Conservation (phyloP, 2,113 vertebrate species). For the Leuciscus idus region DNA sequence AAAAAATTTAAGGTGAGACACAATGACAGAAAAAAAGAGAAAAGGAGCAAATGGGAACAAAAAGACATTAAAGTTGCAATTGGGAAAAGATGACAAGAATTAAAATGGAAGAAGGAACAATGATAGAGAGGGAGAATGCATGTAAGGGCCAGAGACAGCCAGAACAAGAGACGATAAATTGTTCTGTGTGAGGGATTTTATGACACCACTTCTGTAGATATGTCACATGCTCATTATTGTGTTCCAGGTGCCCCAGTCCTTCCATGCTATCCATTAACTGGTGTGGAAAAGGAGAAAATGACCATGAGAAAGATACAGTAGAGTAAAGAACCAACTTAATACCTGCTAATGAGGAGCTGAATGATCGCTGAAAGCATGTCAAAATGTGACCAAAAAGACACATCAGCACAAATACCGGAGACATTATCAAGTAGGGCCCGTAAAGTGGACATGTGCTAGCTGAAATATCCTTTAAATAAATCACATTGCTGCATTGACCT, state of each 20-base stretch:
- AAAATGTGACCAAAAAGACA: slow-evolving; percentile 22
- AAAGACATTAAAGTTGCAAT: neutral
- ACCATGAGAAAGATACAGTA: neutral
- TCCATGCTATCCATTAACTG: slow-evolving; percentile 7
- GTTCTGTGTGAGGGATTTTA: slow-evolving; percentile 42
- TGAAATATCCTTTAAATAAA: slow-evolving; percentile 3
- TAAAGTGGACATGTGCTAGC: neutral
- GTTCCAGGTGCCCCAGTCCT: slow-evolving; percentile 47
- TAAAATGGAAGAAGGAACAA: neutral
- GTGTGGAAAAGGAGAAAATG: neutral
- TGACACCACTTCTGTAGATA: slow-evolving; percentile 51
- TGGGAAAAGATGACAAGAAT: neutral
- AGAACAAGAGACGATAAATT: slow-evolving; percentile 1
- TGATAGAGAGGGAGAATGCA: neutral
- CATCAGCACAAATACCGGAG: neutral
- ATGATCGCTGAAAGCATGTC: slow-evolving; percentile 5
- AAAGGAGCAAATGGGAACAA: neutral
- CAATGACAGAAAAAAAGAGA: neutral
- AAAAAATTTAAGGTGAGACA: neutral
- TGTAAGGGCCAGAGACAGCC: neutral
- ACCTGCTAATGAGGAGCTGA: slow-evolving; percentile 35
- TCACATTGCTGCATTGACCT: neutral
- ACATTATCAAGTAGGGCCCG: neutral
- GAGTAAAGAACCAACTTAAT: slow-evolving; percentile 7
- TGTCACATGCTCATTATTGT: slow-evolving; percentile 58